Percentiles rank a stretch among this genome's conserved stretches.
Conservation (phyloP, 2,888 invertebrate species). For the Papilio elwesi region DNA sequence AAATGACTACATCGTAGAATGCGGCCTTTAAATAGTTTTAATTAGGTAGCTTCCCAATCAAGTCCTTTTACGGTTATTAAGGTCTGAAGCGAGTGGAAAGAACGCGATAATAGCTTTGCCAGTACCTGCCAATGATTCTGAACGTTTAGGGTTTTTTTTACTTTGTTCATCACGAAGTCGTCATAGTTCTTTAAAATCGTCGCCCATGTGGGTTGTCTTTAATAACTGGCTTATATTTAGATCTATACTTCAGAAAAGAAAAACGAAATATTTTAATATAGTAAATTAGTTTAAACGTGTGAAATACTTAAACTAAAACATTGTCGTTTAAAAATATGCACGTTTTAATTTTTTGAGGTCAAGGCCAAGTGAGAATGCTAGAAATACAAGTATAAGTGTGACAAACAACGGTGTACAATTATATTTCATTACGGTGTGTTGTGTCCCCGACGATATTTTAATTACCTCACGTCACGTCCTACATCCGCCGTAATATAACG, state of each 20-base stretch:
- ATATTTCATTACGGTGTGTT: conserved; percentile 23
- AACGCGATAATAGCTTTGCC: conserved; percentile 33
- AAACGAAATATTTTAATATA: too few relatives aligned
- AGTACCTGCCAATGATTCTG: conserved; percentile 18
- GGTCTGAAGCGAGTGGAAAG: conserved; percentile 33
- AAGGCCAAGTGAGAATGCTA: neutral
- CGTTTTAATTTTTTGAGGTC: neutral
- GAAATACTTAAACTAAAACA: too few relatives aligned
- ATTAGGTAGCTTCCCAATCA: conserved; percentile 31
- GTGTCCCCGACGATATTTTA: conserved; percentile 21
- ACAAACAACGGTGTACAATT: conserved; percentile 7
- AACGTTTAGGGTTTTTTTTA: neutral
- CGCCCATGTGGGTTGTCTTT: too few relatives aligned
- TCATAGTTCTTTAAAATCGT: neutral
- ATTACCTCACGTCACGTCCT: conserved; percentile 32
- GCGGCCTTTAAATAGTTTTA: conserved; percentile 31
- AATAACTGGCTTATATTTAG: too few relatives aligned
- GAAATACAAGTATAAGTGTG: neutral
- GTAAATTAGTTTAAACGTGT: too few relatives aligned
- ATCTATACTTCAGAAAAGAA: too few relatives aligned
- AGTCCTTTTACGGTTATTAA: conserved; percentile 38
- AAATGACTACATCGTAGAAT: conserved; percentile 2
- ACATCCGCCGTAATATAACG: conserved; percentile 11
- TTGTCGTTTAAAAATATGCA: too few relatives aligned
- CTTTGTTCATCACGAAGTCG: neutral